phyloP scores from a whole-genome alignment of 2,113 vertebrate species.

The Numida meleagris region DNA sequence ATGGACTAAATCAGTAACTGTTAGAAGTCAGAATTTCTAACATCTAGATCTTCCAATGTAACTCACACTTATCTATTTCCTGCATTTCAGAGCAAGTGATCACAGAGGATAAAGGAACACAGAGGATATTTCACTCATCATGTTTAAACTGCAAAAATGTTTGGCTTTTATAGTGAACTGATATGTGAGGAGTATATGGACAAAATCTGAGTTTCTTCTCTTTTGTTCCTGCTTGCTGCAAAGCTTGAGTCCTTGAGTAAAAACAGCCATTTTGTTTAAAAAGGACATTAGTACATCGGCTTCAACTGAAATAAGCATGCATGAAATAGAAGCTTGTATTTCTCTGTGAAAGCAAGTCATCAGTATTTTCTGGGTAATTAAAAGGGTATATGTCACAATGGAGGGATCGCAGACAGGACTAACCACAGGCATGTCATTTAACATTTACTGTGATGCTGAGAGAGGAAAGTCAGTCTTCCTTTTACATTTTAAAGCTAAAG shows the following conservation, averaged over 20 bases:
- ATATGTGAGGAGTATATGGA: not conserved
- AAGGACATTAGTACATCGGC: not conserved
- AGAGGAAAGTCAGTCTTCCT: not conserved
- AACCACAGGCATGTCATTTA: not conserved
- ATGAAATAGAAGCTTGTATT: not conserved
- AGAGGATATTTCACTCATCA: not conserved
- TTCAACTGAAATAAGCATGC: not conserved
- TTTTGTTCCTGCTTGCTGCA: not conserved
- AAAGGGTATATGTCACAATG: not conserved
- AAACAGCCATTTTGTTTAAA: not conserved
- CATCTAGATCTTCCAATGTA: not conserved
- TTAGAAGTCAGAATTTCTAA: not conserved
- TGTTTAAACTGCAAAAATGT: not conserved
- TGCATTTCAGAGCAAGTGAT: not conserved
- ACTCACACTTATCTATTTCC: not conserved
- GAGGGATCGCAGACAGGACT: not conserved
- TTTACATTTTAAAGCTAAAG: not conserved
- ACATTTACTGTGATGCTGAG: not conserved
- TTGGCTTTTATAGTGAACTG: not conserved
- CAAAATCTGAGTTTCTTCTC: not conserved
- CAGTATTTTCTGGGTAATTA: not conserved
- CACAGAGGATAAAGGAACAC: not conserved
- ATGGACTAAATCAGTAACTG: not conserved
- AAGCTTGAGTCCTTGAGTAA: not conserved
- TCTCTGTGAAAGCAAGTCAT: not conserved